Conservation (phyloP, 2,797 vertebrate species). For the Typhlichthys eigenmanni region DNA sequence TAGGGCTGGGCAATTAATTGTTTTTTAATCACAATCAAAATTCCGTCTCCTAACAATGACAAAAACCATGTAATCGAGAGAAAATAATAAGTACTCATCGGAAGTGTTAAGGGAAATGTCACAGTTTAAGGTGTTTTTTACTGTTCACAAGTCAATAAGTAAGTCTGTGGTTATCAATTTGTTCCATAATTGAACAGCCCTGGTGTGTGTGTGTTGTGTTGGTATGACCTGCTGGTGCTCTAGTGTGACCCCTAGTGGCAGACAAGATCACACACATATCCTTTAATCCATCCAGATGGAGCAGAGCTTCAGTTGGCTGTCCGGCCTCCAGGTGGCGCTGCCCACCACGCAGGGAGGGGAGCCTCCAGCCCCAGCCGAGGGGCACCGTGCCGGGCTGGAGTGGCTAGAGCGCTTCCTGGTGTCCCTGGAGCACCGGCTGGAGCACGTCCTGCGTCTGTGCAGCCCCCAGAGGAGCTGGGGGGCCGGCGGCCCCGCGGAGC, state of each 20-base stretch:
- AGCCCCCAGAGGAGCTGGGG: conserved; percentile 28
- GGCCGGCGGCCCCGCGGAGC: conserved; percentile 39
- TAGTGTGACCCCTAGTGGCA: conserved; percentile 20
- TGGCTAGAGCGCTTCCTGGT: conserved; percentile 77
- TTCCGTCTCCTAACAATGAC: too few species aligned
- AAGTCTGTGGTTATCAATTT: too few species aligned
- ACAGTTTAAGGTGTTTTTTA: too few species aligned
- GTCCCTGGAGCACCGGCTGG: conserved; percentile 79
- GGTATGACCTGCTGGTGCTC: neutral
- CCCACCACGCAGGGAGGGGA: conserved; percentile 73
- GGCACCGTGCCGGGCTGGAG: conserved; percentile 77
- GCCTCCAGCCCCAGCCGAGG: conserved; percentile 68
- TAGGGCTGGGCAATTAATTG: too few species aligned
- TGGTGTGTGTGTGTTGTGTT: neutral
- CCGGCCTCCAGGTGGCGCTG: conserved; percentile 82
- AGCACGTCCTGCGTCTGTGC: conserved; percentile 67
- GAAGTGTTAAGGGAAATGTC: too few species aligned
- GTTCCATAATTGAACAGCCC: too few species aligned
- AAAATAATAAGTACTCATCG: too few species aligned
- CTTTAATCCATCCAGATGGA: conserved; percentile 74
- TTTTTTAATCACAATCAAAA: too few species aligned
- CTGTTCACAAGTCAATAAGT: too few species aligned
- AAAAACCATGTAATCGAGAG: too few species aligned
- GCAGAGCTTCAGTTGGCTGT: conserved; percentile 83
- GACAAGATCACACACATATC: too few species aligned